Percentiles rank a stretch among this genome's conserved stretches.
Conservation (phyloP, 2,888 invertebrate species). For the Cerastis rubricosa region DNA sequence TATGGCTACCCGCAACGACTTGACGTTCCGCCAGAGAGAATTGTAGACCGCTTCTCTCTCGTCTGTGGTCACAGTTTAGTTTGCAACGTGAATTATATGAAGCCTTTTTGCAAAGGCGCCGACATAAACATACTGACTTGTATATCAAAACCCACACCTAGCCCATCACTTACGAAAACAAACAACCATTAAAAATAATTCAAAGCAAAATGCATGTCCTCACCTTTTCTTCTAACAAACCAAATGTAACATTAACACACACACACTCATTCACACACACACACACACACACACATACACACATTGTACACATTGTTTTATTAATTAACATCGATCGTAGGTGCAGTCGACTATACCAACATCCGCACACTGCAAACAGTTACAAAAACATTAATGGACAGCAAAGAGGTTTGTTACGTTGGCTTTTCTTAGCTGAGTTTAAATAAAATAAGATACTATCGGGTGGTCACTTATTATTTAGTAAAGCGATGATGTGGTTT, state of each 20-base stretch:
- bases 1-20: too few relatives aligned
- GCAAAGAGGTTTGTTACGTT: neutral
- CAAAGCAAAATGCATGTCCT: slow-evolving; percentile 8
- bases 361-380: slow-evolving; percentile 16
- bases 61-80: too few relatives aligned
- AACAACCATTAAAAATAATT: neutral
- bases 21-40: too few relatives aligned
- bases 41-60: too few relatives aligned
- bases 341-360: slow-evolving; percentile 29
- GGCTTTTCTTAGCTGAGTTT: neutral
- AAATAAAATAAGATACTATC: neutral
- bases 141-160: slow-evolving; percentile 1
- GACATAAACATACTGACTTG: too few relatives aligned
- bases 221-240: neutral
- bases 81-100: too few relatives aligned
- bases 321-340: slow-evolving; percentile 23
- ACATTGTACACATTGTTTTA: too few relatives aligned
- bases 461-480: neutral
- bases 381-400: slow-evolving; percentile 12
- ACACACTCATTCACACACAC: too few relatives aligned
- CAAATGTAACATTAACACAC: slow-evolving; percentile 10
- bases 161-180: slow-evolving; percentile 12
- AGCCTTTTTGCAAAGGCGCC: too few relatives aligned
- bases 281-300: too few relatives aligned
- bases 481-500: neutral